Conservation (phyloP, 1,140 invertebrate genomes). For the Panulirus ornatus region DNA sequence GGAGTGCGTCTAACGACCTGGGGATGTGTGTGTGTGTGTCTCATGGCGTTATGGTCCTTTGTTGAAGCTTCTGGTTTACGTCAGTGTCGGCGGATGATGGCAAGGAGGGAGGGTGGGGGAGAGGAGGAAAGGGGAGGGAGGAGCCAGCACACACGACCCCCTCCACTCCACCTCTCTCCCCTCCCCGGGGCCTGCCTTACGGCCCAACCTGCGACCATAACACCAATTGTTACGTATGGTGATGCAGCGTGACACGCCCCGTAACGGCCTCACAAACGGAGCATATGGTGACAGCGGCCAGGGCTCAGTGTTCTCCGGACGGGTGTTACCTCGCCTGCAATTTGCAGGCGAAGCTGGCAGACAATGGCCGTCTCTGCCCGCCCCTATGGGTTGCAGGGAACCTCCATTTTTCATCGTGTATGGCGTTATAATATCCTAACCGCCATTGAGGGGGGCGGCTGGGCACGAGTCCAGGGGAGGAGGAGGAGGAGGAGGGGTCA, state of each 20-base stretch:
- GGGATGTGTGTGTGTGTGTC: no score
- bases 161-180: not conserved
- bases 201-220: slow-evolving; percentile 26
- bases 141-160: not conserved
- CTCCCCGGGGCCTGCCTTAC: no score
- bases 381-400: slow-evolving; percentile 27
- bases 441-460: slow-evolving; percentile 27
- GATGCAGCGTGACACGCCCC: slow-evolving; percentile 13
- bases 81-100: no score
- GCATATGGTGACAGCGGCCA: slow-evolving; percentile 15
- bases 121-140: not conserved
- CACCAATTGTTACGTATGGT: slow-evolving; percentile 37
- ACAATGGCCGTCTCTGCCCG: slow-evolving; percentile 18
- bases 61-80: no score
- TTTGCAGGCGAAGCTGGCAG: slow-evolving; percentile 44
- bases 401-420: slow-evolving; percentile 30
- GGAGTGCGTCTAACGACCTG: no score
- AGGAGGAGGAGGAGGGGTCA: not conserved
- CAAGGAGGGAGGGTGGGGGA: not conserved
- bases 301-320: not conserved
- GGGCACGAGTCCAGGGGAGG: not conserved
- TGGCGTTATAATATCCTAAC: slow-evolving; percentile 48
- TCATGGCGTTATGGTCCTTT: no score
- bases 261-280: slow-evolving; percentile 31
- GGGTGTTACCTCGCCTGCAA: slow-evolving; percentile 5